phyloP scores from a whole-genome alignment of 2,888 invertebrate species.

The Neoscelio sp. region DNA sequence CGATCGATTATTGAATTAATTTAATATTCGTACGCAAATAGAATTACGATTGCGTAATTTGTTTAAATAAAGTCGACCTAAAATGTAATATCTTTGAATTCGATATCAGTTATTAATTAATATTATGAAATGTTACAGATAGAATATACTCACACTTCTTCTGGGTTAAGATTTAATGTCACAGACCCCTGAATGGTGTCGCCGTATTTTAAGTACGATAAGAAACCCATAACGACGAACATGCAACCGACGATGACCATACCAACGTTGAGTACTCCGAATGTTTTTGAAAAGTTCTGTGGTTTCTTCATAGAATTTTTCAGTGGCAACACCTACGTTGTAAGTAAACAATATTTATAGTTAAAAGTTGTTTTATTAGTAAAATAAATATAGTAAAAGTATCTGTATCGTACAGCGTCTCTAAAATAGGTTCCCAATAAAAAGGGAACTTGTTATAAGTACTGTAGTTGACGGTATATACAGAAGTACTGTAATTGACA shows the following conservation, averaged over 20 bases:
- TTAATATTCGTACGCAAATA: no score
- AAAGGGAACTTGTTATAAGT: no score
- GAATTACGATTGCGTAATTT: no score
- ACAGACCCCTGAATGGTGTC: slow-evolving; percentile 92
- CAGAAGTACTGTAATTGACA: no score
- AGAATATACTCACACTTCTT: slow-evolving; percentile 73
- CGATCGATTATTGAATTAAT: no score
- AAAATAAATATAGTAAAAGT: no score
- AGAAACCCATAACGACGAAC: slow-evolving; percentile 92
- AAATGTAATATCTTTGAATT: neutral
- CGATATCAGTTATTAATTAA: neutral
- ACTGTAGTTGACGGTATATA: no score
- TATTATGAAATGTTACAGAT: neutral
- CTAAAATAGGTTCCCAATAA: no score
- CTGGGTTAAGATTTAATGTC: slow-evolving; percentile 92
- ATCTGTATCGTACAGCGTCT: no score
- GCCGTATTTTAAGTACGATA: slow-evolving; percentile 95
- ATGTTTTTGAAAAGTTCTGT: slow-evolving; percentile 89
- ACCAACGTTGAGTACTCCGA: slow-evolving; percentile 95
- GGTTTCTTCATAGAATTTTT: slow-evolving; percentile 96
- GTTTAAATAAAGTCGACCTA: neutral
- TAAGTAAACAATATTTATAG: no score
- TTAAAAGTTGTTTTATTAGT: no score
- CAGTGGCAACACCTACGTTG: slow-evolving; percentile 95
- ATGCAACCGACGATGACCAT: slow-evolving; percentile 92